Conservation (phyloP, 2,888 invertebrate genomes). For the Tyria jacobaeae region DNA sequence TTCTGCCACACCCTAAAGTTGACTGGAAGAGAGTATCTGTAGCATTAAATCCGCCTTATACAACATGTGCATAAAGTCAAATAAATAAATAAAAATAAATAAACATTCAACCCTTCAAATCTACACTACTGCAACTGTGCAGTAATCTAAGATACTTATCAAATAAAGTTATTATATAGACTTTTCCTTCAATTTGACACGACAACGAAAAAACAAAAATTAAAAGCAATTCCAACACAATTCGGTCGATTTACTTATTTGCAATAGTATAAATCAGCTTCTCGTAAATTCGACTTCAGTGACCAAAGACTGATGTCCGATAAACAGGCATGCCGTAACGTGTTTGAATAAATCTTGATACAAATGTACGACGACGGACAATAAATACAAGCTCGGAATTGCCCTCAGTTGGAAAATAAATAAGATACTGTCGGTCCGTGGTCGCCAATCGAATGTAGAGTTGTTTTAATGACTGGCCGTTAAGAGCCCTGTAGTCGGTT, state of each 20-base stretch:
- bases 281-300: slow-evolving; percentile 3
- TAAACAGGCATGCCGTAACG: slow-evolving; percentile 51
- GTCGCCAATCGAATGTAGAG: slow-evolving; percentile 46
- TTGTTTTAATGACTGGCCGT: slow-evolving; percentile 50
- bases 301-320: slow-evolving; percentile 37
- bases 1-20: too few relatives aligned
- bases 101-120: too few relatives aligned
- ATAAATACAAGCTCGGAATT: slow-evolving; percentile 62
- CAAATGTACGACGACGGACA: slow-evolving; percentile 61
- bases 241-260: neutral
- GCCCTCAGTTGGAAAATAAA: slow-evolving; percentile 70
- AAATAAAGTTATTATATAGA: too few relatives aligned
- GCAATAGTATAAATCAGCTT: slow-evolving; percentile 13
- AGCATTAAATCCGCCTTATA: too few relatives aligned
- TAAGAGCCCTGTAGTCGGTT: slow-evolving; percentile 22
- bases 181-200: neutral
- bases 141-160: too few relatives aligned
- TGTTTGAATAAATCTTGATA: slow-evolving; percentile 58
- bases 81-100: too few relatives aligned
- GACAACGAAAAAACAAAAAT: neutral
- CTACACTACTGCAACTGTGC: too few relatives aligned
- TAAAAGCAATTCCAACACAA: neutral
- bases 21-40: too few relatives aligned
- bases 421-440: slow-evolving; percentile 58
- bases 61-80: too few relatives aligned